Evolutionary conservation across 2,797 vertebrate genomes (phyloP).

Genomic region (Acanthiza pusilla): DNA sequence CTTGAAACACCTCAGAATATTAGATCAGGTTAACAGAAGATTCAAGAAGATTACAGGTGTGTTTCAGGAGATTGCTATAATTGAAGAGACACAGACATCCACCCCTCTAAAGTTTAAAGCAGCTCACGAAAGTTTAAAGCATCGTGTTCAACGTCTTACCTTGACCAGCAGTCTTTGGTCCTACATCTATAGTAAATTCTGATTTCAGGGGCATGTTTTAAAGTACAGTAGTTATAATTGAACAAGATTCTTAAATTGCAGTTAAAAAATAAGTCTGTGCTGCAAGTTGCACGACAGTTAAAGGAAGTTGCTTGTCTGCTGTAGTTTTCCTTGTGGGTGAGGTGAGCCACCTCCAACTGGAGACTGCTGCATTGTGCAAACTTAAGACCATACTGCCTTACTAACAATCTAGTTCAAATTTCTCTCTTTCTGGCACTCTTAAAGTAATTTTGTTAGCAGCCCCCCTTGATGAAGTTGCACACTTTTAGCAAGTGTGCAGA

Average conservation of each 20-base stretch:
- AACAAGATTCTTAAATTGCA: background rate
- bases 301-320: constrained; percentile 29
- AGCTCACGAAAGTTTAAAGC: background rate
- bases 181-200: background rate
- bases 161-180: background rate
- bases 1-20: background rate
- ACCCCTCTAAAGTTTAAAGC: background rate
- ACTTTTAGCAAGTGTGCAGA: background rate
- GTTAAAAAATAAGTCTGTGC: background rate
- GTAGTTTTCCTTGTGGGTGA: background rate
- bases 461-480: background rate
- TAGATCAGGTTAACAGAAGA: background rate
- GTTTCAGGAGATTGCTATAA: background rate
- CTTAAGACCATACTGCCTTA: background rate
- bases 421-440: background rate
- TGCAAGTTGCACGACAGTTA: background rate
- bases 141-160: constrained; percentile 20
- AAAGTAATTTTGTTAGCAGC: background rate
- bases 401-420: background rate
- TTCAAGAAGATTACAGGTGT: background rate
- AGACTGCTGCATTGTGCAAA: background rate
- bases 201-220: constrained; percentile 22
- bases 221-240: background rate
- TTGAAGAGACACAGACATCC: background rate
- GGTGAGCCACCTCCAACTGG: background rate